Conservation (phyloP, 2,888 invertebrate genomes). For the Galeruca laticollis region DNA sequence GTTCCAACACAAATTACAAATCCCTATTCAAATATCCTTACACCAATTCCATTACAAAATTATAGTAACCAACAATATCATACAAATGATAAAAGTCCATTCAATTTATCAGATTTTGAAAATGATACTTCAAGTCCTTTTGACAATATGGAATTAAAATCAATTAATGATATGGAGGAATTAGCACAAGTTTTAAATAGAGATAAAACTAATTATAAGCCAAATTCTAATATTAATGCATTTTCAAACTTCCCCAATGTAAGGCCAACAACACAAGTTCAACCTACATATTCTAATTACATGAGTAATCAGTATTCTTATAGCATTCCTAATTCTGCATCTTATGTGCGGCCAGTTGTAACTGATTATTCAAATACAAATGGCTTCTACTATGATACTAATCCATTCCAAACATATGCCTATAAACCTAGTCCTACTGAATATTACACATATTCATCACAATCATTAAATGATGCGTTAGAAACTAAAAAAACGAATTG, state of each 20-base stretch:
- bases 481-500: constrained; percentile 44
- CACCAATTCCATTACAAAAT: constrained; percentile 64
- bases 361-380: constrained; percentile 46
- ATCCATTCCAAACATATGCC: constrained; percentile 31
- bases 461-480: constrained; percentile 10
- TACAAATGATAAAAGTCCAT: constrained; percentile 59
- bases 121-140: constrained; percentile 93
- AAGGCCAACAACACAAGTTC: constrained; percentile 31
- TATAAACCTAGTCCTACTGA: constrained; percentile 34
- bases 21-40: constrained; percentile 64
- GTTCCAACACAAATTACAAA: constrained; percentile 57
- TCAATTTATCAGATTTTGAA: constrained; percentile 85
- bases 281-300: constrained; percentile 41
- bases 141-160: constrained; percentile 92
- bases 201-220: constrained; percentile 42
- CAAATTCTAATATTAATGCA: constrained; percentile 28
- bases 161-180: constrained; percentile 92
- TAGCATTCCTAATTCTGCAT: constrained; percentile 48
- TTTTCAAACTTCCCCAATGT: constrained; percentile 41
- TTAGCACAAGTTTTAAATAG: constrained; percentile 81
- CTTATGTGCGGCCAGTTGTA: constrained; percentile 40
- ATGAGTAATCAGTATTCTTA: constrained; percentile 47
- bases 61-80: constrained; percentile 46
- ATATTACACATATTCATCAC: constrained; percentile 22
- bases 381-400: constrained; percentile 47